These are phyloP conservation scores for Manacus vitellinus DNA, from an alignment of 2,113 vertebrate genomes.

Conservation along the genomic window DNA sequence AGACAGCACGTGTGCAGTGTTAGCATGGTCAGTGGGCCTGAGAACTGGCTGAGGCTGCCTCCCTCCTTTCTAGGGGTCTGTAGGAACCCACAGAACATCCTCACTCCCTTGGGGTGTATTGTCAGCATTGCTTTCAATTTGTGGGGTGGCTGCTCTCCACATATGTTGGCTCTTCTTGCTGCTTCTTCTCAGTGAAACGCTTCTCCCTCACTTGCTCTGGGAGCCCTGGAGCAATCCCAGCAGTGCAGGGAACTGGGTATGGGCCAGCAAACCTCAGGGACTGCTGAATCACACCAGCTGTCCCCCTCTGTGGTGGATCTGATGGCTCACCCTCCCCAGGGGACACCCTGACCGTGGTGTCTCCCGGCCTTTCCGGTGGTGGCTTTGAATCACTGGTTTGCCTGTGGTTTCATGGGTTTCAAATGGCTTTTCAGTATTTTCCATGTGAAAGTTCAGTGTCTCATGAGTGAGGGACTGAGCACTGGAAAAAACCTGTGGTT, in stretches of 20 bases:
- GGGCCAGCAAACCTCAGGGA: not conserved
- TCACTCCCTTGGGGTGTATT: not conserved
- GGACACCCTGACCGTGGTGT: not conserved
- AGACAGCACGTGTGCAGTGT: rapidly evolving
- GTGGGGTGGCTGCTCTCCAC: not conserved
- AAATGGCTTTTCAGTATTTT: not conserved
- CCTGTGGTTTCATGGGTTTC: not conserved
- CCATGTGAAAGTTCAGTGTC: not conserved
- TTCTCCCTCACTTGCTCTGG: not conserved
- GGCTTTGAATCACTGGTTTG: not conserved
- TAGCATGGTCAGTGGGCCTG: rapidly evolving
- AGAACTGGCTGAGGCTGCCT: not conserved
- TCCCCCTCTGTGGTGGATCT: not conserved
- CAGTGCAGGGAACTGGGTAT: rapidly evolving
- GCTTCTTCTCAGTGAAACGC: not conserved
- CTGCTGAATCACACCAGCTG: not conserved
- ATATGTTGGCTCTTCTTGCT: not conserved
- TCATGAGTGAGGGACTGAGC: not conserved
- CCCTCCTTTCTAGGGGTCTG: not conserved
- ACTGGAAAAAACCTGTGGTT: not conserved
- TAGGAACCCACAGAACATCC: not conserved
- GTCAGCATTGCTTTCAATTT: rapidly evolving
- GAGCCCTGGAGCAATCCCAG: not conserved
- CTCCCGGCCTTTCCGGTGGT: not conserved
- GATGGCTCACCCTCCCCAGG: not conserved